Conservation (phyloP, 2,113 vertebrate species). For the Eulemur rufifrons region DNA sequence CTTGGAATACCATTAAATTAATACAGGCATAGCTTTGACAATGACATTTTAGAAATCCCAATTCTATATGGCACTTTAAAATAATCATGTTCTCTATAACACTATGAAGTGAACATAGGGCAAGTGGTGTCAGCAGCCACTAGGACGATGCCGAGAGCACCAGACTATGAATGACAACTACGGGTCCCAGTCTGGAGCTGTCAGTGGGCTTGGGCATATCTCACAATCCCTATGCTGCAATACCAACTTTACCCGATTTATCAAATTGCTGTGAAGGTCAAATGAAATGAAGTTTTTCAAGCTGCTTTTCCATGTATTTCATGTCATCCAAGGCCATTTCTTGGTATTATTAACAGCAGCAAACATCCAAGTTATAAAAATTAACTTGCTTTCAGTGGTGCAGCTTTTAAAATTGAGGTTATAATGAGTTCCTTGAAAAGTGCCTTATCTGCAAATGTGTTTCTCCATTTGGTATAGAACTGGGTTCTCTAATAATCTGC, state of each 20-base stretch:
- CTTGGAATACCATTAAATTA: background rate
- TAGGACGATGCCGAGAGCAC: background rate
- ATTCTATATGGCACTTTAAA: background rate
- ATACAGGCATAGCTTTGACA: background rate
- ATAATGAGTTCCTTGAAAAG: constrained; percentile 62
- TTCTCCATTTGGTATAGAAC: constrained; percentile 40
- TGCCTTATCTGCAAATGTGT: constrained; percentile 51
- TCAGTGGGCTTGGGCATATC: background rate
- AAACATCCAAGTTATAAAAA: constrained; percentile 45
- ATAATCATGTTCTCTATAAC: background rate
- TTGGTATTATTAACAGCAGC: constrained; percentile 30
- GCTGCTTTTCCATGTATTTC: background rate
- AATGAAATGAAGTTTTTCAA: background rate
- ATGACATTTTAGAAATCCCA: background rate
- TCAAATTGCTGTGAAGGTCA: background rate
- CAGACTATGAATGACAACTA: background rate
- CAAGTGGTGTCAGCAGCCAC: background rate
- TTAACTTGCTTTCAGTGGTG: constrained; percentile 7
- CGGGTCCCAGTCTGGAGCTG: background rate
- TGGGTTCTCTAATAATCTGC: constrained; percentile 4
- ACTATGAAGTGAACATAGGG: background rate
- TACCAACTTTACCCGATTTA: background rate
- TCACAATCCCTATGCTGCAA: background rate
- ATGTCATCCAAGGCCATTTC: background rate
- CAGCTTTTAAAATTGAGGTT: constrained; percentile 45